Evolutionary conservation across 2,113 vertebrate species (phyloP).

Genomic region (Sitta europaea): DNA sequence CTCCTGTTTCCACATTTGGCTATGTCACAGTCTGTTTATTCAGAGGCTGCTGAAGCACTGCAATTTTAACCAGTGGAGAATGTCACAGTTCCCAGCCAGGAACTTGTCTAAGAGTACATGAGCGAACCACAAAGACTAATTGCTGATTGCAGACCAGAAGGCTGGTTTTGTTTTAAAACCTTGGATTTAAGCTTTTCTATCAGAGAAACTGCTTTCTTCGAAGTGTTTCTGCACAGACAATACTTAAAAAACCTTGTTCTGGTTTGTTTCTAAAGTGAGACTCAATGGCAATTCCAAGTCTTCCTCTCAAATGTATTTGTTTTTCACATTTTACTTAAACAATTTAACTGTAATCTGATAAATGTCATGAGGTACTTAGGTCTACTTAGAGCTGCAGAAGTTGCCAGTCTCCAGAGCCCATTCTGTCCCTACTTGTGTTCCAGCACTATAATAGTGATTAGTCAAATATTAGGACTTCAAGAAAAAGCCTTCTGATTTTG

Average conservation of each 20-base stretch:
- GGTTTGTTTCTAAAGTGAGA: background rate
- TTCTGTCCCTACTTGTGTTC: background rate
- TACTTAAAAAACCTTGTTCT: background rate
- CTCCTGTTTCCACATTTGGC: conserved; percentile 18
- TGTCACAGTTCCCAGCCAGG: background rate
- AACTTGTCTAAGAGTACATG: background rate
- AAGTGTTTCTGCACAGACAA: background rate
- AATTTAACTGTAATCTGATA: background rate
- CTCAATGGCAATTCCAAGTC: background rate
- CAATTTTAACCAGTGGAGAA: background rate
- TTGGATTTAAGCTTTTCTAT: background rate
- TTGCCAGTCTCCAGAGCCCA: background rate
- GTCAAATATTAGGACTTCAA: background rate
- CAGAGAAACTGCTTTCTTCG: background rate
- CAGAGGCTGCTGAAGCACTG: background rate
- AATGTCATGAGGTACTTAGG: background rate
- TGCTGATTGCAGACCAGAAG: background rate
- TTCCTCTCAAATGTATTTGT: background rate
- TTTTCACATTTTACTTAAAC: background rate
- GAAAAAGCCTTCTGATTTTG: background rate
- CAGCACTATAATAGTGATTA: background rate
- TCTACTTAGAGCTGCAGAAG: background rate
- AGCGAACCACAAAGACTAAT: background rate
- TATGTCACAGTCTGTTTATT: conserved; percentile 1
- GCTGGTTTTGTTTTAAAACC: background rate